These are phyloP conservation scores for Aythya fuligula DNA, from an alignment of 2,797 vertebrate genomes.

Conservation along the genomic window DNA sequence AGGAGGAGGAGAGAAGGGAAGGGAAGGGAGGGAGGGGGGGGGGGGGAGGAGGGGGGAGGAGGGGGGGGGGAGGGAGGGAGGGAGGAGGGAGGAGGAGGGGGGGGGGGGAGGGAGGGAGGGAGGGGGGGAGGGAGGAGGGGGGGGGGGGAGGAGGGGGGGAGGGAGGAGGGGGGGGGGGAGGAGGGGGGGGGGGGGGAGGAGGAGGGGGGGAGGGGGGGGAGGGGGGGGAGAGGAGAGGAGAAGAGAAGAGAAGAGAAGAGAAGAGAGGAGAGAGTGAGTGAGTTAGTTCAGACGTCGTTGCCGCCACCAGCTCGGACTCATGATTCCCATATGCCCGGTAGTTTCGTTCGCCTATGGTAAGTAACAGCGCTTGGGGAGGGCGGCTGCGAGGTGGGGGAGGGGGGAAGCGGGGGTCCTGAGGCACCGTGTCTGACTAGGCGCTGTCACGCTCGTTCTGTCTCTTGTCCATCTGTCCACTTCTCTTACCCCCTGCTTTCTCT, in stretches of 20 bases:
- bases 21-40: conserved; percentile 61
- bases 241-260: conserved; percentile 44
- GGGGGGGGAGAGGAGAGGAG: no score
- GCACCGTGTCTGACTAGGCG: neutral
- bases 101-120: neutral
- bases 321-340: conserved; percentile 97
- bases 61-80: conserved; percentile 51
- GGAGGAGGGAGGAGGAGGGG: neutral
- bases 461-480: neutral
- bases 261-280: neutral
- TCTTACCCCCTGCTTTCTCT: no score
- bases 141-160: neutral
- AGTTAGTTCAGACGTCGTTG: conserved; percentile 66
- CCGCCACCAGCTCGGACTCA: conserved; percentile 83
- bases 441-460: conserved; percentile 12
- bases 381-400: neutral
- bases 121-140: conserved; percentile 10
- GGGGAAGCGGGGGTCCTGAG: neutral
- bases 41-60: neutral
- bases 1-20: neutral
- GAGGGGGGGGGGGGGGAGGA: no score
- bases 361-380: conserved; percentile 61
- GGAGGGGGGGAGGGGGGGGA: no score
- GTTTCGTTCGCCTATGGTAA: conserved; percentile 97
- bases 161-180: no score